Conservation (phyloP, 1,140 invertebrate species). For the Bombus pascuorum region DNA sequence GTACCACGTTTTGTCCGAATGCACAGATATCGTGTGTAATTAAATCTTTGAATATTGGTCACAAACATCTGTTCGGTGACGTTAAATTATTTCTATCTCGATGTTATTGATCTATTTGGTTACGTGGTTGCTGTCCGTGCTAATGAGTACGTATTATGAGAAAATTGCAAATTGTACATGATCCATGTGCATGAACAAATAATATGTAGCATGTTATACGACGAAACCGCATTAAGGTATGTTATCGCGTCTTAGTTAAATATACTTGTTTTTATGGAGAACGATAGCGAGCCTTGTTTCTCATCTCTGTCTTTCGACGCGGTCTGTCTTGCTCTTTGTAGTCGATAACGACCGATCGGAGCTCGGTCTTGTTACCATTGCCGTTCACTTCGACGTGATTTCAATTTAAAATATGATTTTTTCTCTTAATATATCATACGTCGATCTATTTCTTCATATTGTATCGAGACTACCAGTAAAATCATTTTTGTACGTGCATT, state of each 20-base stretch:
- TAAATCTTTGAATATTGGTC: not conserved
- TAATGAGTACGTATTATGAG: not conserved
- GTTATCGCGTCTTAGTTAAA: conserved; percentile 66
- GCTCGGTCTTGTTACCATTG: not conserved
- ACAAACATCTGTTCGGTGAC: not conserved
- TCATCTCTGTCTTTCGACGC: conserved; percentile 1
- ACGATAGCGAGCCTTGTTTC: conserved; percentile 8
- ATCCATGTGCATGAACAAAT: not conserved
- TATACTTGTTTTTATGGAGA: conserved; percentile 63
- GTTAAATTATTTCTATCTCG: conserved; percentile 40
- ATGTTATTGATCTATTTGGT: conserved; percentile 37
- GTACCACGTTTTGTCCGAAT: conserved; percentile 9
- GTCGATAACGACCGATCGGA: conserved; percentile 13
- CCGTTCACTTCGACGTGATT: not conserved
- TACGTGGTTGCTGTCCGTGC: not conserved
- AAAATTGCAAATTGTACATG: conserved; percentile 8
- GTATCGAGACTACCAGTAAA: not conserved
- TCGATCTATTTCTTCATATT: not conserved
- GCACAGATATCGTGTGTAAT: conserved; percentile 19
- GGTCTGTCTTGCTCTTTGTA: not conserved
- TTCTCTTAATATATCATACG: not conserved
- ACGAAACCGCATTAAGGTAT: not conserved
- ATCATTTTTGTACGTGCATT: not conserved
- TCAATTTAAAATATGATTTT: not conserved
- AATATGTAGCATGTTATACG: not conserved